A percentile compares a stretch with the other conserved stretches of the same genome.
These are phyloP conservation scores for Serinus canaria DNA, from an alignment of 2,113 vertebrate species.

Conservation along the genomic window DNA sequence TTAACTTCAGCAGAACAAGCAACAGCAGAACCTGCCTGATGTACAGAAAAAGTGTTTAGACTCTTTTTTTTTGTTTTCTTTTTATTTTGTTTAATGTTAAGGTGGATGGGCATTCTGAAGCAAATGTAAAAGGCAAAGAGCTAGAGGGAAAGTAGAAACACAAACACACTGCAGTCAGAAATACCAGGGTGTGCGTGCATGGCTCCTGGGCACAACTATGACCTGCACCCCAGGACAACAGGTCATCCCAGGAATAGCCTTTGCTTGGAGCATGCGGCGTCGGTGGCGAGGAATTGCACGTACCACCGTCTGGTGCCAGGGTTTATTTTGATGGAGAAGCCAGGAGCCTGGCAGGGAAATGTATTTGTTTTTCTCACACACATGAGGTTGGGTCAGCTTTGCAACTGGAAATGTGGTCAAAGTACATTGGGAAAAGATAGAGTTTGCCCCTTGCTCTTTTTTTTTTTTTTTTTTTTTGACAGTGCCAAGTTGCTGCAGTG, in stretches of 20 bases:
- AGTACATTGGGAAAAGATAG: background rate
- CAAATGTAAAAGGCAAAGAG: slow-evolving; percentile 42
- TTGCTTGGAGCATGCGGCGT: background rate
- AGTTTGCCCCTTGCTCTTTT: background rate
- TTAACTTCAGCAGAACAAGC: background rate
- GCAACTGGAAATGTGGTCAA: background rate
- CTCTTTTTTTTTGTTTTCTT: background rate
- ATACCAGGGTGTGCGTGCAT: background rate
- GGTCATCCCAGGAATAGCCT: slow-evolving; percentile 51
- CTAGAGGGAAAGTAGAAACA: slow-evolving; percentile 41
- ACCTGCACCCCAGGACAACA: slow-evolving; percentile 23
- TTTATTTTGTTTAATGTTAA: background rate
- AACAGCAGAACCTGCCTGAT: background rate
- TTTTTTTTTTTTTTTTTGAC: background rate
- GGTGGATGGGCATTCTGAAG: slow-evolving; percentile 28
- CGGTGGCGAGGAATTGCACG: fast-evolving
- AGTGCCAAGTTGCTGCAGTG: background rate
- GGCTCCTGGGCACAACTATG: background rate
- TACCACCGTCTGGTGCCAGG: background rate
- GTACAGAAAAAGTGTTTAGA: background rate
- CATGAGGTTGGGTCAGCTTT: background rate
- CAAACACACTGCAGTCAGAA: slow-evolving; percentile 34
- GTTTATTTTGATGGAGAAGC: slow-evolving; percentile 9
- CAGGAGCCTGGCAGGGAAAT: background rate
- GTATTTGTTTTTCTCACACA: background rate